Evolutionary conservation across 1,140 invertebrate species (phyloP), one percentile per base, ranked within the genome.

Genomic region (Aphidius gifuensis): DNA sequence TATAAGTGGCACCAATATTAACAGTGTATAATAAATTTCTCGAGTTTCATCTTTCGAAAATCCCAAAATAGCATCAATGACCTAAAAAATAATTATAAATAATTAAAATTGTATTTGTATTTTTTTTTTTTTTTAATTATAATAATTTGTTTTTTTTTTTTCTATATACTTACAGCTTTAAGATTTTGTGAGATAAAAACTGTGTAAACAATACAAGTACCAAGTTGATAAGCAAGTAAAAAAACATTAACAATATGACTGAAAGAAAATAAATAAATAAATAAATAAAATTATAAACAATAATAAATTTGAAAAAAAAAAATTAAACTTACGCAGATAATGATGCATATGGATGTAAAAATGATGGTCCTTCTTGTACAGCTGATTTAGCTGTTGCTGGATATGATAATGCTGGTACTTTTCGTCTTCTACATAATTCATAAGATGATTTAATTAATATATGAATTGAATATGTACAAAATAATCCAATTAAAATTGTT

Each of bases 191-290:
- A 84, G 54, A 95, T 88, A 73, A 96, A 95, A 0, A 95, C 88
- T 32, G 92, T 86, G 74, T 96, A 96, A 5, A 94, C 92, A 78
- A 91, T 93, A 72, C 93, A 94, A 63, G 92, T 91, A 43, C 93
- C 93, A 70, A 94, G 78, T 78, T 96, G 93, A 69, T 92, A 93
- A 53, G 93, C 82, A 62, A 93, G 78, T 16, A 95, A 81, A 70
- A 92, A 91, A 0, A 78, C 67, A 66, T 90, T 90, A 5, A 88
- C 83, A 23, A 86, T 68, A 61, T 83, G 80, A 11, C 86, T 87
- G 70, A 38, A 66, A 78, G 71, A 64, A 66, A 44, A 32, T 32
- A 32, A 56, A 64, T 45, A 53, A 61, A 61, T 6, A 49, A 69
- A 55, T 67, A 61, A 49, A 56, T 38, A 64, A 64, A 43, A 60